A percentile compares a stretch with the other conserved stretches of the same genome.
phyloP scores from a whole-genome alignment of 2,888 invertebrate genomes.

The Agrotis clavis region DNA sequence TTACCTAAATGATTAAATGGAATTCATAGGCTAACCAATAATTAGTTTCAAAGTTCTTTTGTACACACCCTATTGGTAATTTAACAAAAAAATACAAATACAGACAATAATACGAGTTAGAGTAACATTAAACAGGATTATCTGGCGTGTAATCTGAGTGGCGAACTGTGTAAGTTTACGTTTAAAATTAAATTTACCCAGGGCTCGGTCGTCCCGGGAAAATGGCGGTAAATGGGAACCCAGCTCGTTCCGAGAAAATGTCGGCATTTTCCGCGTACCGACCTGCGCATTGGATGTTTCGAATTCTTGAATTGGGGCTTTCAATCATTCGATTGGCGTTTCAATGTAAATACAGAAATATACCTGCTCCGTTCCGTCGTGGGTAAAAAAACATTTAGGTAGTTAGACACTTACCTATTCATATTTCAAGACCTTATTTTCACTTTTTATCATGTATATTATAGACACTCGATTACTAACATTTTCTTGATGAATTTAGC shows the following conservation, averaged over 20 bases:
- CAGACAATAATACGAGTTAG: slow-evolving; percentile 16
- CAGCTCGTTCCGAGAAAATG: slow-evolving; percentile 65
- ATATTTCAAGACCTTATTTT: not conserved
- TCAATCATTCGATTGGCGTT: not conserved
- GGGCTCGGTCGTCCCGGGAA: slow-evolving; percentile 63
- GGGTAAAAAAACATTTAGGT: not conserved
- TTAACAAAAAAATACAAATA: not conserved
- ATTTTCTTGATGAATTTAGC: not conserved
- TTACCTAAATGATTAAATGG: slow-evolving; percentile 38
- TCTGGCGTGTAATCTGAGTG: slow-evolving; percentile 50
- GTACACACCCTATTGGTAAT: too few species aligned
- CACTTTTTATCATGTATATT: not conserved
- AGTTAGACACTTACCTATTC: not conserved
- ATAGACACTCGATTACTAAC: not conserved
- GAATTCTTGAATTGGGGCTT: slow-evolving; percentile 17
- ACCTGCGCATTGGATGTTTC: slow-evolving; percentile 50
- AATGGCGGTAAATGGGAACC: slow-evolving; percentile 49
- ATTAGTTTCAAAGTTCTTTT: not conserved
- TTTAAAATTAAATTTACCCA: slow-evolving; percentile 68
- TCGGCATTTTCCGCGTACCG: slow-evolving; percentile 63
- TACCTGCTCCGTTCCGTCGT: too few species aligned
- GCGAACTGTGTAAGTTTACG: slow-evolving; percentile 44
- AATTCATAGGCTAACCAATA: slow-evolving; percentile 32
- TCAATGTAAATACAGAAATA: not conserved
- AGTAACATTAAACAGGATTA: slow-evolving; percentile 42